Percentiles rank a stretch among this genome's conserved stretches.
phyloP scores from a whole-genome alignment of 2,888 invertebrate species.

The Rugalucina vietnamica region DNA sequence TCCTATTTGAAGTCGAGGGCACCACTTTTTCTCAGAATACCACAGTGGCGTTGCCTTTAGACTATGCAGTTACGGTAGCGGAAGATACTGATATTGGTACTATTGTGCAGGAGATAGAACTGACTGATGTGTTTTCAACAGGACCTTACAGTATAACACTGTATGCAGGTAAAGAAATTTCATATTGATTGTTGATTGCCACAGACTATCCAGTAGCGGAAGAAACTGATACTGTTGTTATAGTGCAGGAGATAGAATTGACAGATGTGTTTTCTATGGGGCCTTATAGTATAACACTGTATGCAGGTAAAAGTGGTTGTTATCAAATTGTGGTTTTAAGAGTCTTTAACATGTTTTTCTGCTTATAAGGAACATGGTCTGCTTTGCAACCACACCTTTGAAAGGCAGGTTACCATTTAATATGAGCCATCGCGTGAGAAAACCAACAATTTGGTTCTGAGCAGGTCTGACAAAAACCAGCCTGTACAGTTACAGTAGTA shows the following conservation, averaged over 20 bases:
- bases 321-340: too few species aligned
- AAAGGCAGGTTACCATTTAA: too few species aligned
- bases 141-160: conserved; percentile 59
- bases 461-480: too few species aligned
- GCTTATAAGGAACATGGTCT: too few species aligned
- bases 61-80: conserved; percentile 64
- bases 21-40: conserved; percentile 58
- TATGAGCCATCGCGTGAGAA: too few species aligned
- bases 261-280: conserved; percentile 73
- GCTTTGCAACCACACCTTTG: too few species aligned
- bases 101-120: conserved; percentile 62
- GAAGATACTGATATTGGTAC: conserved; percentile 73
- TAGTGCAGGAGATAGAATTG: too few species aligned
- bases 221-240: too few species aligned
- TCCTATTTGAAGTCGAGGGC: conserved; percentile 69
- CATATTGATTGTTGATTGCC: background rate
- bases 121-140: conserved; percentile 71
- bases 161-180: conserved; percentile 40
- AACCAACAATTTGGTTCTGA: too few species aligned
- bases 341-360: too few species aligned
- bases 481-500: too few species aligned
- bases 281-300: conserved; percentile 44
- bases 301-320: conserved; percentile 53
- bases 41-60: conserved; percentile 62
- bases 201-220: too few species aligned